These are phyloP conservation scores for Ophion slaviceki DNA, from an alignment of 2,888 invertebrate genomes.

Conservation along the genomic window DNA sequence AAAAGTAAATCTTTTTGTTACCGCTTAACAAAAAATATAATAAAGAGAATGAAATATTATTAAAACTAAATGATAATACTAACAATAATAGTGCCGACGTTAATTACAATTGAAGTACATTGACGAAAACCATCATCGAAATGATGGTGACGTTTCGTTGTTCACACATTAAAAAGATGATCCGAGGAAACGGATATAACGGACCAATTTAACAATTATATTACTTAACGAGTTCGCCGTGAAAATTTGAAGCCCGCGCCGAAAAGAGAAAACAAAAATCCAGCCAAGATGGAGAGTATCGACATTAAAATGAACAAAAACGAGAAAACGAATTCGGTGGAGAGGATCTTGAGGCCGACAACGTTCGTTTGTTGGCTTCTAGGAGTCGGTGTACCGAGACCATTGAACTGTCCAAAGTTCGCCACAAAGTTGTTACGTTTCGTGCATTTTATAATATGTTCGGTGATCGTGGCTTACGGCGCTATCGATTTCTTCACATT, in stretches of 20 bases:
- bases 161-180: not conserved
- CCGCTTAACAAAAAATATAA: not conserved
- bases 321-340: slow-evolving; percentile 57
- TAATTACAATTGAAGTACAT: not conserved
- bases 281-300: slow-evolving; percentile 59
- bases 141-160: too few relatives aligned
- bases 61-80: not conserved
- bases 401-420: slow-evolving; percentile 67
- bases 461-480: slow-evolving; percentile 76
- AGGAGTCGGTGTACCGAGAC: slow-evolving; percentile 73
- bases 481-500: slow-evolving; percentile 76
- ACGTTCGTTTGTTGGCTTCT: slow-evolving; percentile 73
- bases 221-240: not conserved
- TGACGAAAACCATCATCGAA: too few relatives aligned
- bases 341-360: slow-evolving; percentile 71
- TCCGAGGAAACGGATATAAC: not conserved
- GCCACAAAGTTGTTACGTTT: slow-evolving; percentile 71
- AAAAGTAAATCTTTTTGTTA: not conserved
- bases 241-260: not conserved
- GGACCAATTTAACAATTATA: not conserved
- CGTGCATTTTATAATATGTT: slow-evolving; percentile 72
- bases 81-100: not conserved
- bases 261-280: not conserved
- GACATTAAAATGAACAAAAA: slow-evolving; percentile 67
- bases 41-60: not conserved